Conservation (phyloP, 2,888 invertebrate genomes). For the Microplitis deprimator region DNA sequence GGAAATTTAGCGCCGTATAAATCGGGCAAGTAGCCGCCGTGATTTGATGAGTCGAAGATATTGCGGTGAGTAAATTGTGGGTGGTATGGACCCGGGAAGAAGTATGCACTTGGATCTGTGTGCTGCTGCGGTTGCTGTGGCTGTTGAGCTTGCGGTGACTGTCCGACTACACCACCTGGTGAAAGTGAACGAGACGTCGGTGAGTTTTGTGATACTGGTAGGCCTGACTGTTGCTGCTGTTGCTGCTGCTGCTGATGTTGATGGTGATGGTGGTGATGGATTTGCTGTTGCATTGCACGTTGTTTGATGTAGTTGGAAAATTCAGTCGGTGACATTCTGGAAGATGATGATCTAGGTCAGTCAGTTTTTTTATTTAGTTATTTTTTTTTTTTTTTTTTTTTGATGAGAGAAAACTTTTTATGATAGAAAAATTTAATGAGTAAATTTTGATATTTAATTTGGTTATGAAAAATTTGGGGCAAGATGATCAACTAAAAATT, state of each 20-base stretch:
- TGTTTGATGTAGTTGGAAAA: slow-evolving; percentile 98
- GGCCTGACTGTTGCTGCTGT: slow-evolving; percentile 69
- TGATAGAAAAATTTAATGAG: neutral
- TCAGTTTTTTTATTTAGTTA: slow-evolving; percentile 43
- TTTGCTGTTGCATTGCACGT: slow-evolving; percentile 91
- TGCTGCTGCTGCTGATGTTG: slow-evolving; percentile 72
- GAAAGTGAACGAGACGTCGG: slow-evolving; percentile 76
- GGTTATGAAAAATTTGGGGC: too few species aligned
- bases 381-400: slow-evolving; percentile 1
- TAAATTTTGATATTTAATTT: too few species aligned
- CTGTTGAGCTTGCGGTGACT: slow-evolving; percentile 59
- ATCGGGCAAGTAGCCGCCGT: slow-evolving; percentile 71
- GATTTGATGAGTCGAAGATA: slow-evolving; percentile 75
- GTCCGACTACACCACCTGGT: slow-evolving; percentile 72
- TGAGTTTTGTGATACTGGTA: slow-evolving; percentile 76
- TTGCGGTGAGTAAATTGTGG: slow-evolving; percentile 74
- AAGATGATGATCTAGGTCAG: slow-evolving; percentile 59
- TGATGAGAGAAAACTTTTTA: too few species aligned
- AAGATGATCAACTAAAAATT: too few species aligned
- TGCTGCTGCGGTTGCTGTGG: slow-evolving; percentile 63
- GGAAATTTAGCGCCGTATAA: slow-evolving; percentile 69
- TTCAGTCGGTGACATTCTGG: slow-evolving; percentile 96
- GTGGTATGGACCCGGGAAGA: slow-evolving; percentile 74
- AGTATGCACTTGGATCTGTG: slow-evolving; percentile 77
- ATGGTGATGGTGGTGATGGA: slow-evolving; percentile 73